phyloP scores from a whole-genome alignment of 1,140 invertebrate genomes.

The Drosophila mojavensis region DNA sequence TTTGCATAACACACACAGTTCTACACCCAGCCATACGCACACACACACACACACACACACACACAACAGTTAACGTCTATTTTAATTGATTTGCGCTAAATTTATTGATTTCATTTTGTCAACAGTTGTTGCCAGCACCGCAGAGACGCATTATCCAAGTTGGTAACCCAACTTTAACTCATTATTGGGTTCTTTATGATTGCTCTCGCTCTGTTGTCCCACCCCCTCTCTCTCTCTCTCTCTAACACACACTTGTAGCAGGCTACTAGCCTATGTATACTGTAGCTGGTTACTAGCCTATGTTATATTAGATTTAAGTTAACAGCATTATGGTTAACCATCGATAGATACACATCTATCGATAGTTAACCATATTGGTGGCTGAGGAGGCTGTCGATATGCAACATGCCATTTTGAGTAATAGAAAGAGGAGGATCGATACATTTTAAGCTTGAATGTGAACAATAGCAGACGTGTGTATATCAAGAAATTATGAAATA shows the following conservation, averaged over 20 bases:
- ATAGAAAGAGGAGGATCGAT: no score
- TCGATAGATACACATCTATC: no score
- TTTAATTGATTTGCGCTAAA: slow-evolving; percentile 81
- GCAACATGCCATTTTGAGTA: no score
- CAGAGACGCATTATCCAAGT: slow-evolving; percentile 33
- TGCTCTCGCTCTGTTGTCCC: background rate
- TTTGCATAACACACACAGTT: slow-evolving; percentile 51
- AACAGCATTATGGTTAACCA: no score
- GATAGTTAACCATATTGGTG: no score
- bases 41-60: background rate
- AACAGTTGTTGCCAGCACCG: slow-evolving; percentile 68
- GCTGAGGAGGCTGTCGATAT: no score
- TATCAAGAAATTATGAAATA: no score
- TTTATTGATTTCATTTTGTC: slow-evolving; percentile 82
- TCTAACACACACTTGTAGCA: background rate
- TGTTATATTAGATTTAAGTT: no score
- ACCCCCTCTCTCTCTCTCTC: background rate
- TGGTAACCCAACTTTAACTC: slow-evolving; percentile 49
- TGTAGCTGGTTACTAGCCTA: no score
- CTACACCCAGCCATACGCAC: background rate
- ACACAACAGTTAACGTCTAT: slow-evolving; percentile 30
- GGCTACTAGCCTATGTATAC: no score
- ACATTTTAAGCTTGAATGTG: no score
- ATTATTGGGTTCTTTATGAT: slow-evolving; percentile 45
- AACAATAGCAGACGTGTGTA: no score